These are phyloP conservation scores for Mirounga angustirostris DNA, from an alignment of 2,113 vertebrate genomes.

Conservation along the genomic window DNA sequence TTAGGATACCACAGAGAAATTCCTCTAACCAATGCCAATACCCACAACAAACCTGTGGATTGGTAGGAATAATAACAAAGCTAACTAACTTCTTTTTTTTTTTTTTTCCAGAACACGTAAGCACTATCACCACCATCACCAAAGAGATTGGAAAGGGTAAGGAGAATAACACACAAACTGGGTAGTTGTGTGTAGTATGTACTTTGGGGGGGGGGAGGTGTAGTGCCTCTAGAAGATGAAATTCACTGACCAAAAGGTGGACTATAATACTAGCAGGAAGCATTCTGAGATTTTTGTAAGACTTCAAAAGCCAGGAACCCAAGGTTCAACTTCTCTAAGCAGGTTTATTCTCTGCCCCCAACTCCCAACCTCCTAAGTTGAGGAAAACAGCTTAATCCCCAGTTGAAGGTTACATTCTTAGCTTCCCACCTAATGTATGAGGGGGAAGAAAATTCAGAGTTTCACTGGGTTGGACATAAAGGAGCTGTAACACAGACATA, in stretches of 20 bases:
- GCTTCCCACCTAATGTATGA: not conserved
- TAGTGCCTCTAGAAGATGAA: not conserved
- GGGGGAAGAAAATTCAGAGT: not conserved
- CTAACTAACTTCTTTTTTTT: constrained; percentile 62
- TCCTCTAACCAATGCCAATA: not conserved
- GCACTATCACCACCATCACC: constrained; percentile 16
- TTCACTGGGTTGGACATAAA: not conserved
- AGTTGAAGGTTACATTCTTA: constrained; percentile 3
- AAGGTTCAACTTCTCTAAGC: not conserved
- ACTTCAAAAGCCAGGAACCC: not conserved
- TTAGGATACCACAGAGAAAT: constrained; percentile 7
- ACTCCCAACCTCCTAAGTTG: not conserved
- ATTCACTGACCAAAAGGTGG: not conserved
- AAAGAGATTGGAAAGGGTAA: constrained; percentile 71
- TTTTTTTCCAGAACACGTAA: constrained; percentile 60
- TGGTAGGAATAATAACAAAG: not conserved
- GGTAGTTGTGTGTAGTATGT: not conserved
- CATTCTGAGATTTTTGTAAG: not conserved
- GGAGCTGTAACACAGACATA: not conserved
- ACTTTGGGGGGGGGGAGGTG: not conserved
- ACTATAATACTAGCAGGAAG: not conserved
- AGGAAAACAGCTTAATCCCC: not conserved
- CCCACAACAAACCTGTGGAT: not conserved
- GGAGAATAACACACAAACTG: not conserved
- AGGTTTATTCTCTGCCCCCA: not conserved